Conservation (phyloP, 1,140 invertebrate genomes). For the Lepidurus couesii region DNA sequence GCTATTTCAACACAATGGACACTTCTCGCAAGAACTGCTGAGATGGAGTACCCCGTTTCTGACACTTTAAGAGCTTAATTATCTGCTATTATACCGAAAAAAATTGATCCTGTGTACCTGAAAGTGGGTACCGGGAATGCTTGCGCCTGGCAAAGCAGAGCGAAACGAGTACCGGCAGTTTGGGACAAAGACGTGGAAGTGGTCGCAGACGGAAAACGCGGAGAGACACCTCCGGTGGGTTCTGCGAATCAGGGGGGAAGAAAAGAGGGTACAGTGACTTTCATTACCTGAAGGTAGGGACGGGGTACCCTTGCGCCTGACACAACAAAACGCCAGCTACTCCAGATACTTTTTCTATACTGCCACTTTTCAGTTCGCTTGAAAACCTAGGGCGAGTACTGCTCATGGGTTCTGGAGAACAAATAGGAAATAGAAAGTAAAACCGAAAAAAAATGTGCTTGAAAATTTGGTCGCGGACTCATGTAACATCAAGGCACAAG, state of each 20-base stretch:
- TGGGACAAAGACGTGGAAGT: constrained; percentile 28
- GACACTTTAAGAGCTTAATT: not conserved
- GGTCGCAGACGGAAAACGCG: constrained; percentile 28
- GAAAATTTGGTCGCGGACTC: too few relatives aligned
- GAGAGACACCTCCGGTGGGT: constrained; percentile 26
- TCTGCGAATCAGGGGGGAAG: not conserved
- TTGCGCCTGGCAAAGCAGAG: constrained; percentile 65
- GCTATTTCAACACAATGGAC: not conserved
- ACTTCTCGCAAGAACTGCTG: not conserved
- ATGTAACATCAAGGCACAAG: not conserved
- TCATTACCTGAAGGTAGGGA: constrained; percentile 58
- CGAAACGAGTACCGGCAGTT: constrained; percentile 47
- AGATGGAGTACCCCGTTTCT: not conserved
- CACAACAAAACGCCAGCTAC: constrained; percentile 51
- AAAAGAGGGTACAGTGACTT: not conserved
- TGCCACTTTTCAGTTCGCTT: constrained; percentile 37
- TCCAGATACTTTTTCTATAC: constrained; percentile 38
- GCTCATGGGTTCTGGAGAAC: constrained; percentile 38
- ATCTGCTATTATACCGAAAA: not conserved
- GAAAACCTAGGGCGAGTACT: constrained; percentile 36
- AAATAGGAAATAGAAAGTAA: not conserved
- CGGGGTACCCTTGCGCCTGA: constrained; percentile 60
- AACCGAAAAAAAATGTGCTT: too few relatives aligned
- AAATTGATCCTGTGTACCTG: constrained; percentile 50
- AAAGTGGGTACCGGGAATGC: constrained; percentile 62